Evolutionary conservation across 2,797 vertebrate genomes (phyloP), one percentile per base, ranked within the genome.

Genomic region (Molossus alvarezi): DNA sequence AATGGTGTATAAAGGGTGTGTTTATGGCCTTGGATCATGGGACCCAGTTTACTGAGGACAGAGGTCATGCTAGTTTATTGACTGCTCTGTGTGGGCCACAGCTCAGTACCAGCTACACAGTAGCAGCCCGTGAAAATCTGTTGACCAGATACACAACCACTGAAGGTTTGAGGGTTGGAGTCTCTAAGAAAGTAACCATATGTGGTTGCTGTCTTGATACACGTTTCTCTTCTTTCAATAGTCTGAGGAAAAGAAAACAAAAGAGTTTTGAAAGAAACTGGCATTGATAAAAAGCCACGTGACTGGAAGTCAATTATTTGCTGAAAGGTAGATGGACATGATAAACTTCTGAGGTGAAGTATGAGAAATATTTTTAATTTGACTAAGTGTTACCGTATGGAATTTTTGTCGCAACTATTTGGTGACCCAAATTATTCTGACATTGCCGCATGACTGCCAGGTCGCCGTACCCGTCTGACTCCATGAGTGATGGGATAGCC

Each of bases 251-350:
- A 55, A 57, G 27, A 57, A 69, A 58, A 67, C 55, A 51, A n/a
- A 76, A 57, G 37, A 51, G 6, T 45, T 85, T 85, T 76, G 53
- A 96, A 95, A 90, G 37, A 79, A 95, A 94, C 76, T 76, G 13
- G 3, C 62, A 23, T 45, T 77, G 37, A 84, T 93, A 37, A 93
- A 93, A 92, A 89, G 23, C 18, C 51, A 45, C 72, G 13, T 48
- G 51, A n/a, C 69, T 94, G 88, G 67, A 84, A 93, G 64, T 87
- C 29, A 83, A 13, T 80, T 67, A 72, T 92, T 89, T 88, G 17
- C 62, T 79, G 81, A 18, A 60, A 37, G 23, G 9, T 60, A 75
- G 41, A 72, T 71, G 80, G 25, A 69, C 73, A 62, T 33, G 48
- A 58, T 75, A 77, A 95, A 53, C 37, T 67, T 94, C 33, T 20